phyloP scores from a whole-genome alignment of 2,113 vertebrate species.

The Phycodurus eques region DNA sequence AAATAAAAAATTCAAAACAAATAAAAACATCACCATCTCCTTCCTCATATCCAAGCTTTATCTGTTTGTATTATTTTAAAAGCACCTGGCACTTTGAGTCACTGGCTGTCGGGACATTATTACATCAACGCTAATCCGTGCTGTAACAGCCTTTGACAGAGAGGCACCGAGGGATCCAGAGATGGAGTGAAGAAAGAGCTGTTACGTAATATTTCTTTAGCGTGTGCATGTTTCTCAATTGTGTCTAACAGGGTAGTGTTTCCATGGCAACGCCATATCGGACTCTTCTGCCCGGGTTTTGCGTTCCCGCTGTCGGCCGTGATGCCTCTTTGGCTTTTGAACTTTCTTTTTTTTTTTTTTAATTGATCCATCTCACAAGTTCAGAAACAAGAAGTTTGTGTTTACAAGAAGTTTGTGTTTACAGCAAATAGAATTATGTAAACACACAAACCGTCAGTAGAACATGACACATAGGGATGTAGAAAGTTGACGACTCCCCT shows the following conservation, averaged over 20 bases:
- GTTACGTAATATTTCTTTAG: constrained; percentile 73
- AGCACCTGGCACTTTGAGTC: constrained; percentile 46
- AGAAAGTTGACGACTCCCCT: too few species aligned
- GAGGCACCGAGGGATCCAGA: constrained; percentile 8
- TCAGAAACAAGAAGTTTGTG: constrained; percentile 1
- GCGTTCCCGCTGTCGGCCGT: constrained; percentile 36
- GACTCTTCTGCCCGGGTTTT: constrained; percentile 30
- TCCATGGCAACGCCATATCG: constrained; percentile 68
- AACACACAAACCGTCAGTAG: background rate
- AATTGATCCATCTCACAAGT: constrained; percentile 38
- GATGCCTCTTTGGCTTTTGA: constrained; percentile 30
- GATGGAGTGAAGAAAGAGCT: constrained; percentile 21
- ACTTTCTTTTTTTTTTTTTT: constrained; percentile 8
- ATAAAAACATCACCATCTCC: constrained; percentile 21
- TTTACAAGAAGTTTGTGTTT: background rate
- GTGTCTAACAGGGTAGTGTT: constrained; percentile 67
- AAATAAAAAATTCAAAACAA: too few species aligned
- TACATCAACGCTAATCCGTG: constrained; percentile 54
- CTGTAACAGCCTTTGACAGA: constrained; percentile 54
- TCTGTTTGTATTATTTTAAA: constrained; percentile 29
- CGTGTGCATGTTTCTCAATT: constrained; percentile 63
- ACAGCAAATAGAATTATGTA: background rate
- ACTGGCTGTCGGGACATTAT: constrained; percentile 42
- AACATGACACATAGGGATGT: background rate
- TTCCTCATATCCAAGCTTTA: constrained; percentile 10